Conservation (phyloP, 2,888 invertebrate genomes). For the Philopedon plagiatum region DNA sequence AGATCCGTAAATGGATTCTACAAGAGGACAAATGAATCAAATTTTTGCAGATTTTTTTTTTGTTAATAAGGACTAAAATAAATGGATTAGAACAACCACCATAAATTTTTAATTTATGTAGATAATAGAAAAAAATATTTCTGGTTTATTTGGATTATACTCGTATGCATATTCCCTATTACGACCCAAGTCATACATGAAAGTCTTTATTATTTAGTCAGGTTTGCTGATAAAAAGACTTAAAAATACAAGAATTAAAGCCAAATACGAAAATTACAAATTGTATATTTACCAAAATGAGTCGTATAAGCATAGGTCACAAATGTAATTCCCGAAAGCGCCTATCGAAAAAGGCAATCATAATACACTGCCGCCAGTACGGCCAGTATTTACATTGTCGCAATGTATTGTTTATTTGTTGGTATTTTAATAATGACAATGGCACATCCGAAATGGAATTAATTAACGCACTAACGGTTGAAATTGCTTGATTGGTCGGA, state of each 20-base stretch:
- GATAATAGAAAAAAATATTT: too few species aligned
- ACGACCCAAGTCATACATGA: too few species aligned
- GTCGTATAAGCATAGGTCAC: slow-evolving; percentile 5
- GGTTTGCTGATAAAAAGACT: neutral
- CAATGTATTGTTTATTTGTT: slow-evolving; percentile 46
- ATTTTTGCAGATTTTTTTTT: too few species aligned
- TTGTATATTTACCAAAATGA: slow-evolving; percentile 6
- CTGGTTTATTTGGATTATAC: too few species aligned
- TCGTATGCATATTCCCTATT: too few species aligned
- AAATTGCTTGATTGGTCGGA: slow-evolving; percentile 55
- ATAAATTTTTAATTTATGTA: too few species aligned
- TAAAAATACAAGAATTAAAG: neutral
- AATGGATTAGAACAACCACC: too few species aligned
- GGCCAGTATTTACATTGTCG: slow-evolving; percentile 30
- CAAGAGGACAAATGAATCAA: too few species aligned
- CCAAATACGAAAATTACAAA: slow-evolving; percentile 2
- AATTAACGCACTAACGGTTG: slow-evolving; percentile 52
- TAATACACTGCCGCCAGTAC: neutral
- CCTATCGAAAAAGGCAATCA: slow-evolving; percentile 9
- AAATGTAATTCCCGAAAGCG: slow-evolving; percentile 6
- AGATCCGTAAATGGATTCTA: too few species aligned
- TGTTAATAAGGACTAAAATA: too few species aligned
- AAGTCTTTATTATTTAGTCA: too few species aligned
- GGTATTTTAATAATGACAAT: slow-evolving; percentile 49
- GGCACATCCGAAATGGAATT: slow-evolving; percentile 52